A percentile compares a stretch with the other conserved stretches of the same genome.
phyloP scores from a whole-genome alignment of 2,888 invertebrate species.

The Scaeva pyrastri region DNA sequence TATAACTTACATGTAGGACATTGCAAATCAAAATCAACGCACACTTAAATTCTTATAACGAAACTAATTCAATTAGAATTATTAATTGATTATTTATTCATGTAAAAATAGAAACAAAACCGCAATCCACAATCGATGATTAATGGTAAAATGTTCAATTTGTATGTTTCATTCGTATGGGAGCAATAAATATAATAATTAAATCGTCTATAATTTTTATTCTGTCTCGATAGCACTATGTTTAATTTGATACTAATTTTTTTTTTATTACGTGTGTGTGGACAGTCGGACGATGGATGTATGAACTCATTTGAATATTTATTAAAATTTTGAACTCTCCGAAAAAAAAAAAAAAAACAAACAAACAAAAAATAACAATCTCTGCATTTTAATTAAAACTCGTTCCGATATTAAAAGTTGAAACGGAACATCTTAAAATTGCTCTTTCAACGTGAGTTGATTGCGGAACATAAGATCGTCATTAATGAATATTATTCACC shows the following conservation, averaged over 20 bases:
- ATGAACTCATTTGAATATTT: conserved; percentile 16
- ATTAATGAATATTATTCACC: not conserved
- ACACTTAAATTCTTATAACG: not conserved
- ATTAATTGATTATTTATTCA: conserved; percentile 16
- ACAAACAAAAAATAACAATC: not conserved
- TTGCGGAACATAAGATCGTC: not conserved
- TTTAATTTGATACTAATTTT: conserved; percentile 18
- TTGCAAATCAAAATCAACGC: conserved; percentile 4
- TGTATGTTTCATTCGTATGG: not conserved
- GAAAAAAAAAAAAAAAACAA: not conserved
- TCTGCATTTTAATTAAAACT: conserved; percentile 11
- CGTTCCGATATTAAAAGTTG: not conserved
- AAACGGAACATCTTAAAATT: conserved; percentile 7
- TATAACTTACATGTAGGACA: conserved; percentile 31
- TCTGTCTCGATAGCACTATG: conserved; percentile 1
- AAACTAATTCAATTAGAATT: not conserved
- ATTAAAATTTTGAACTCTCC: conserved; percentile 12
- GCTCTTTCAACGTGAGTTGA: not conserved
- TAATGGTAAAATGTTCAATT: not conserved
- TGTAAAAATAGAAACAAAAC: not conserved
- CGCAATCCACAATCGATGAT: conserved; percentile 6
- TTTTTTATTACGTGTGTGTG: not conserved
- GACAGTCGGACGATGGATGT: not conserved
- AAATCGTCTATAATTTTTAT: not conserved
- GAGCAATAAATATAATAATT: not conserved